Conservation (phyloP, 2,113 vertebrate genomes). For the Erythrocebus patas region DNA sequence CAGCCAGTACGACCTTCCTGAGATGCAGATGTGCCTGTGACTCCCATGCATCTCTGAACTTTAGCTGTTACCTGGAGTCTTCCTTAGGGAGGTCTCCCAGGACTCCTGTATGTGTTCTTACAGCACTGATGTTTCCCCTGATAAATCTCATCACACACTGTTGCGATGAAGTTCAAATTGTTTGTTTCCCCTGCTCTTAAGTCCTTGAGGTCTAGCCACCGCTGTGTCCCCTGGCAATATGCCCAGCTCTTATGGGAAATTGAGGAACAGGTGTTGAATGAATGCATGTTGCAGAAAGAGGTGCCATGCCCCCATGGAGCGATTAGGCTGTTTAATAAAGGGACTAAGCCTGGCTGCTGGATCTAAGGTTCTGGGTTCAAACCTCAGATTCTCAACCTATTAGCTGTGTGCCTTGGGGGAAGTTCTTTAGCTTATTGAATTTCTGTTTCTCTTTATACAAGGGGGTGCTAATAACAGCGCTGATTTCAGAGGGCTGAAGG, state of each 20-base stretch:
- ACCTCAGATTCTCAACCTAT: fast-evolving
- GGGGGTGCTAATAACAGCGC: not conserved
- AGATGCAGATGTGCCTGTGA: not conserved
- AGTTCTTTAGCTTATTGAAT: not conserved
- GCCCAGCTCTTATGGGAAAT: not conserved
- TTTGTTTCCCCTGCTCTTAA: not conserved
- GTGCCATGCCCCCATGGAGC: fast-evolving
- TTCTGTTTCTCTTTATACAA: not conserved
- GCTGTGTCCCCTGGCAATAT: fast-evolving
- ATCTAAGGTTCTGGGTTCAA: not conserved
- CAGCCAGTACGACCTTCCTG: not conserved
- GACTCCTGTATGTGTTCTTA: not conserved
- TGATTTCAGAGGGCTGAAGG: too few relatives aligned
- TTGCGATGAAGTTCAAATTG: too few relatives aligned
- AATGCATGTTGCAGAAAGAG: not conserved
- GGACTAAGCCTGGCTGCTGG: too few relatives aligned
- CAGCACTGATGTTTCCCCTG: too few relatives aligned
- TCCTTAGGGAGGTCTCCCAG: not conserved
- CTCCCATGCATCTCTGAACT: fast-evolving
- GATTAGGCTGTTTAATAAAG: fast-evolving
- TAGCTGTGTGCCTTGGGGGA: not conserved
- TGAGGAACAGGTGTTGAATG: fast-evolving
- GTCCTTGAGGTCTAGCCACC: fast-evolving
- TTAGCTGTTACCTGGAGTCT: too few relatives aligned
- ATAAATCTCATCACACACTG: too few relatives aligned